These are phyloP conservation scores for Aporrectodea caliginosa DNA, from an alignment of 1,140 invertebrate species.

Conservation along the genomic window DNA sequence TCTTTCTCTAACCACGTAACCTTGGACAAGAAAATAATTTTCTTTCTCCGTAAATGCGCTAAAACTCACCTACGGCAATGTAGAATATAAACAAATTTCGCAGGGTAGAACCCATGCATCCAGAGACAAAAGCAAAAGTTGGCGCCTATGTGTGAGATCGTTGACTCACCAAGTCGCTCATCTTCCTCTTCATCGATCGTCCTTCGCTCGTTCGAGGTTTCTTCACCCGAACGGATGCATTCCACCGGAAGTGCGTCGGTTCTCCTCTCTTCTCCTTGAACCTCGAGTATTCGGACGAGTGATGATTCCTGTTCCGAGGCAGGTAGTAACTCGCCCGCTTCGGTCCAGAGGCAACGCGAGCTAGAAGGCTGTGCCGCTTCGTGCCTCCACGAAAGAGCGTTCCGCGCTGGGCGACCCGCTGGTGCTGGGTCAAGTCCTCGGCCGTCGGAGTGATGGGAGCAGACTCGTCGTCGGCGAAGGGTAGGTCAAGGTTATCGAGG, in stretches of 20 bases:
- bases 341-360: no score
- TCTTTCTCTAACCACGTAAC: no score
- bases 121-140: no score
- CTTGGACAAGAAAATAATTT: no score
- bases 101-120: no score
- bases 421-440: constrained; percentile 65
- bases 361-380: not conserved
- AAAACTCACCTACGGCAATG: no score
- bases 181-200: not conserved
- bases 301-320: not conserved
- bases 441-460: constrained; percentile 96
- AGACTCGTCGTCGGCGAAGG: constrained; percentile 88
- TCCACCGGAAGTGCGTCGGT: constrained; percentile 23
- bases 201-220: not conserved
- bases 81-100: no score
- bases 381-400: not conserved
- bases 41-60: no score
- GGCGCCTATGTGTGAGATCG: no score
- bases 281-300: not conserved
- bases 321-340: not conserved
- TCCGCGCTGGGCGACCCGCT: not conserved
- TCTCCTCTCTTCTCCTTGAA: not conserved
- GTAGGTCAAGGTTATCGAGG: constrained; percentile 90
- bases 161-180: no score
- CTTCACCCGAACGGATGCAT: constrained; percentile 4